Evolutionary conservation across 2,888 invertebrate genomes (phyloP).

Genomic region (Tachystola acroxantha): DNA sequence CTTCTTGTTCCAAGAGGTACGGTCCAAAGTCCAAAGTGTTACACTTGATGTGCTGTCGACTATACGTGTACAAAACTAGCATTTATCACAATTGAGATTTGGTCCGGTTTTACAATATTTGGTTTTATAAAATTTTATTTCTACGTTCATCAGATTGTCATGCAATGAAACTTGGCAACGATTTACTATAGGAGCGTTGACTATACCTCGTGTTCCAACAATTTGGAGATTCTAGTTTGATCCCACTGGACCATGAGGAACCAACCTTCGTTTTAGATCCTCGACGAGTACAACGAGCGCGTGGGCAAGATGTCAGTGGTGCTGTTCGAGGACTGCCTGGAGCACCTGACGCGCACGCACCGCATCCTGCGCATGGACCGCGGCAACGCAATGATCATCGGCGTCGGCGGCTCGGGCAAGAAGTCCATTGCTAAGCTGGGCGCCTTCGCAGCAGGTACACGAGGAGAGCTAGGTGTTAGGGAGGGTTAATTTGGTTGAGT

Average conservation of each 20-base stretch:
- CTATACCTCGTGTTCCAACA: too few species aligned
- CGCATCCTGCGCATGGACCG: conserved; percentile 89
- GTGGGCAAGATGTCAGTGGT: conserved; percentile 87
- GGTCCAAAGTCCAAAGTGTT: background rate
- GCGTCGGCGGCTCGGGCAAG: conserved; percentile 94
- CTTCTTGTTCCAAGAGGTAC: conserved; percentile 90
- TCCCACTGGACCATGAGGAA: too few species aligned
- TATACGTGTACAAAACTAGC: background rate
- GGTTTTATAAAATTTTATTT: too few species aligned
- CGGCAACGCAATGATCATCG: conserved; percentile 91
- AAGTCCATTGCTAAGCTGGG: conserved; percentile 88
- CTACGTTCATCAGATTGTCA: too few species aligned
- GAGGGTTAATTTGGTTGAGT: background rate
- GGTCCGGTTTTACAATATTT: too few species aligned
- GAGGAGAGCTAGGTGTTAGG: background rate
- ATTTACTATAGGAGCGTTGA: too few species aligned
- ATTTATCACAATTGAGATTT: too few species aligned
- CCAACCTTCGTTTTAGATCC: too few species aligned
- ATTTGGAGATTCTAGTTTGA: too few species aligned
- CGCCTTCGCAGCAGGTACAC: conserved; percentile 86
- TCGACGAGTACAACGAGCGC: conserved; percentile 91
- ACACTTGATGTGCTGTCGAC: background rate
- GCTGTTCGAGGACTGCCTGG: conserved; percentile 93
- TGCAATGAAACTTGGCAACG: too few species aligned
- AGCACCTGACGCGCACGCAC: conserved; percentile 93